Evolutionary conservation across 1,140 invertebrate species (phyloP), one percentile per base, ranked within the genome.

Genomic region (Brachionus koreanus): DNA sequence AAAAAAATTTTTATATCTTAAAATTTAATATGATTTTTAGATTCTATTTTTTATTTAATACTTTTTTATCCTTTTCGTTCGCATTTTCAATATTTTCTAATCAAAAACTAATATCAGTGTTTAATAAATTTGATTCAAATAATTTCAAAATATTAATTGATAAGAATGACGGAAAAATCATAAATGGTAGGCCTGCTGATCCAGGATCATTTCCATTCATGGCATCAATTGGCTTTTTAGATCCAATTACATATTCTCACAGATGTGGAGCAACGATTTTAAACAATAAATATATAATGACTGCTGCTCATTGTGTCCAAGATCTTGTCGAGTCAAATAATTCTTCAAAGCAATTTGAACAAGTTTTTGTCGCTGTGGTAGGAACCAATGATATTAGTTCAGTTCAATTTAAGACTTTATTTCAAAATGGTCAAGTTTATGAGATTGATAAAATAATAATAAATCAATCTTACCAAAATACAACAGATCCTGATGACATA

Each of bases 281-380:
- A 35, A 65, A 3, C 33, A 65, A 65, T 3, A 33, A 65, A 65
- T 35, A 33, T 33, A n/a, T 65, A n/a, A 33, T 65, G 33, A 65
- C 63, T n/a, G 63, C 63, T 33, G 63, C 63, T 65, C 63, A 65
- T 65, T 65, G 63, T 65, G 63, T 65, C 63, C 13, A 33, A 33
- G 63, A 65, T n/a, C 10, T 65, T 10, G 57, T 49, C 16, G 49
- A 65, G 33, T 65, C 63, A 25, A 65, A 65, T 65, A n/a, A 23
- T 33, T 65, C 33, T 63, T 63, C 57, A 33, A 65, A 25, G 29
- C 63, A 33, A 65, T 33, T 65, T 29, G 63, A 65, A 65, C 9
- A 65, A 65, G 63, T 19, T 7, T 57, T 57, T 57, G 49, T 57
- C n/a, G 49, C 49, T 57, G 49, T 57, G 16, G 49, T 57, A 19